Evolutionary conservation across 2,797 vertebrate species (phyloP).

Genomic region (Vipera ursinii): DNA sequence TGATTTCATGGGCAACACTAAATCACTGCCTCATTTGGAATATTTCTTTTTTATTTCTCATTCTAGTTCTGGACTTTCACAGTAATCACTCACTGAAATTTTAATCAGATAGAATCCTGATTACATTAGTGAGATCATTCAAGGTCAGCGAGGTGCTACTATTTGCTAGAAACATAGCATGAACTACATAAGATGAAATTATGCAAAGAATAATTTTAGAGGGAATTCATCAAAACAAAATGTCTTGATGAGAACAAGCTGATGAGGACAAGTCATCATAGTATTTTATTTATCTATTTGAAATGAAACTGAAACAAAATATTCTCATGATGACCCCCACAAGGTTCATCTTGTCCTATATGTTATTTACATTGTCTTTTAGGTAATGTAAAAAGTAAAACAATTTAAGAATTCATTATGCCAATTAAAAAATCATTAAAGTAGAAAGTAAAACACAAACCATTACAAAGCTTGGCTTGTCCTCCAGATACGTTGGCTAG

Average conservation of each 20-base stretch:
- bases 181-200: not conserved
- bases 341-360: not conserved
- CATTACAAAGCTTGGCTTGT: not conserved
- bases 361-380: not conserved
- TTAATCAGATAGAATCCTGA: not conserved
- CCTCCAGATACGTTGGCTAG: not conserved
- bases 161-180: not conserved
- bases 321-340: not conserved
- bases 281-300: not conserved
- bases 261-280: not conserved
- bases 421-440: not conserved
- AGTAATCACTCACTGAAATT: not conserved
- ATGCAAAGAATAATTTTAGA: not conserved
- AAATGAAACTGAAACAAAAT: not conserved
- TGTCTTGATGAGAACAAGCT: not conserved
- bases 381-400: not conserved
- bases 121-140: not conserved
- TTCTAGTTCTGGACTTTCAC: not conserved
- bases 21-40: not conserved
- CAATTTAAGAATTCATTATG: not conserved
- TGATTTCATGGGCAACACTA: not conserved
- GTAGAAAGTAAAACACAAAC: not conserved
- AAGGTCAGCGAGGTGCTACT: not conserved
- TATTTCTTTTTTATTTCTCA: not conserved
- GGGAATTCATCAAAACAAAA: not conserved